Percentiles rank a stretch among this genome's conserved stretches.
Evolutionary conservation across 1,140 invertebrate genomes (phyloP).

Genomic region (Aradophagus sp.): DNA sequence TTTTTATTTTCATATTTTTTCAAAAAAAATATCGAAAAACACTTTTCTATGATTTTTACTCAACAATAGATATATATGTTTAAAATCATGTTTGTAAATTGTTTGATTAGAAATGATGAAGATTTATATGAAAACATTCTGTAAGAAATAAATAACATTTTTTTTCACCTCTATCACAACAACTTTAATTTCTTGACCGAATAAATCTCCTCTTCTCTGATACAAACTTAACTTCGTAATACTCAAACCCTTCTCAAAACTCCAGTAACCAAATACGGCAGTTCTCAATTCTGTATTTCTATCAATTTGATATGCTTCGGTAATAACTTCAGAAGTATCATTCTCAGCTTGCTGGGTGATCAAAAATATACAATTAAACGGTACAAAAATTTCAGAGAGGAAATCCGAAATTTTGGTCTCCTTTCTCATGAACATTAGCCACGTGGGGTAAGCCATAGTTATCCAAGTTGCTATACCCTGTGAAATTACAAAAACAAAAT

Average conservation of each 20-base stretch:
- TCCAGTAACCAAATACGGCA: slow-evolving; percentile 61
- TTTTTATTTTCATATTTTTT: background rate
- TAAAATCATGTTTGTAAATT: no score
- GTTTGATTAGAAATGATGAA: no score
- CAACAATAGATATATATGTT: no score
- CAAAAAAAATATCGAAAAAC: slow-evolving; percentile 1
- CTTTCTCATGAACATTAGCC: slow-evolving; percentile 39
- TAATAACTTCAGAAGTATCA: slow-evolving; percentile 53
- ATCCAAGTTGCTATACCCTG: slow-evolving; percentile 64
- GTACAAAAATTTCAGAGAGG: slow-evolving; percentile 24
- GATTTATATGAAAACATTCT: no score
- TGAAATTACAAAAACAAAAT: slow-evolving; percentile 1
- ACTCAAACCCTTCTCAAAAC: slow-evolving; percentile 42
- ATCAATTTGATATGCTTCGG: slow-evolving; percentile 67
- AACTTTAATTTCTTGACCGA: slow-evolving; percentile 65
- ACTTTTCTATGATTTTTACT: no score
- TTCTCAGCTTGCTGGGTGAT: slow-evolving; percentile 38
- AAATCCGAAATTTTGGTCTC: slow-evolving; percentile 15
- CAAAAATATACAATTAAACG: slow-evolving; percentile 59
- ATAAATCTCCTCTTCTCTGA: slow-evolving; percentile 66
- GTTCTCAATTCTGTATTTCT: slow-evolving; percentile 55
- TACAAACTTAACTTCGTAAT: slow-evolving; percentile 60
- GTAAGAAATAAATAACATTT: no score
- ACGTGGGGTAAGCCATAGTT: slow-evolving; percentile 38
- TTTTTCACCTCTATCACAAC: slow-evolving; percentile 62